Conservation (phyloP, 2,113 vertebrate species). For the Elephantulus edwardii region DNA sequence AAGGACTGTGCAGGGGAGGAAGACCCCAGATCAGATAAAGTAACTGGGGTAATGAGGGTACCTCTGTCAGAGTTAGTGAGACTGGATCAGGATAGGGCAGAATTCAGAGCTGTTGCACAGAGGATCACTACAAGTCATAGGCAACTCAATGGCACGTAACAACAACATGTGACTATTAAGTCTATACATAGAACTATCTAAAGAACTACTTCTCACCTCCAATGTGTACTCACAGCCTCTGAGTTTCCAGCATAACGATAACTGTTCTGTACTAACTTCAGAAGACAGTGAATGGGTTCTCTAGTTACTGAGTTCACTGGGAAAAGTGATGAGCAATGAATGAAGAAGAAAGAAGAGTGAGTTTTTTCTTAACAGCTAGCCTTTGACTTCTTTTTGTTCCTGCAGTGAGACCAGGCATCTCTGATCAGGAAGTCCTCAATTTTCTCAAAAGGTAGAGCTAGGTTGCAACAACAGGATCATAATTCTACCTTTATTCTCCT, state of each 20-base stretch:
- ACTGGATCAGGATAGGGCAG: too few relatives aligned
- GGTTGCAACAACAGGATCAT: neutral
- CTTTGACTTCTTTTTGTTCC: neutral
- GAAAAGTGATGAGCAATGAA: conserved; percentile 13
- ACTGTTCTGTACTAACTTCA: neutral
- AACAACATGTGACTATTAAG: neutral
- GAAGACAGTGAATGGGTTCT: neutral
- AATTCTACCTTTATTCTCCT: neutral
- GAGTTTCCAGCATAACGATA: neutral
- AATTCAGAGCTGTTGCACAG: too few relatives aligned
- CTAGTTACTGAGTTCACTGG: neutral
- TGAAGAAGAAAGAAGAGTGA: neutral
- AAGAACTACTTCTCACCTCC: neutral
- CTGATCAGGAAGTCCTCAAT: neutral
- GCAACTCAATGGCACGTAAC: too few relatives aligned
- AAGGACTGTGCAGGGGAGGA: too few relatives aligned
- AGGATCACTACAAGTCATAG: too few relatives aligned
- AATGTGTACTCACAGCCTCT: neutral
- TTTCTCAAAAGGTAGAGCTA: neutral
- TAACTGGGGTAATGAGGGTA: too few relatives aligned
- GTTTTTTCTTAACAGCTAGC: conserved; percentile 3
- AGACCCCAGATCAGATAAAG: too few relatives aligned
- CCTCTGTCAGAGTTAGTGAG: too few relatives aligned
- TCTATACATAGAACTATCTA: neutral
- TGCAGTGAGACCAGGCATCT: conserved; percentile 1